These are phyloP conservation scores for Drosophila gunungcola DNA, from an alignment of 1,140 invertebrate species.

Conservation along the genomic window DNA sequence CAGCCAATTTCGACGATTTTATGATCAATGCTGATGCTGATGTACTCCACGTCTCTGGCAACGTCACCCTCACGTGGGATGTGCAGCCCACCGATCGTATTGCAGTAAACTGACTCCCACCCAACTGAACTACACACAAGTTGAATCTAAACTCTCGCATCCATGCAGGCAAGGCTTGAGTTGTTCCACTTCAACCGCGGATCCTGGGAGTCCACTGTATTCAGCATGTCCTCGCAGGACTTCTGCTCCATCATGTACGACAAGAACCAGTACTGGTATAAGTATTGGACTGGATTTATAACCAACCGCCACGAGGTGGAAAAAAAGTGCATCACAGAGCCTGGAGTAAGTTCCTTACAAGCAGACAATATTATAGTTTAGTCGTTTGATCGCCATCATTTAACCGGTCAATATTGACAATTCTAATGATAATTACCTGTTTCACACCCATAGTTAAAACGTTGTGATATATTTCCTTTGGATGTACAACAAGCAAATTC, in stretches of 20 bases:
- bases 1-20: slow-evolving; percentile 24
- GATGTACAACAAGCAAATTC: too few relatives aligned
- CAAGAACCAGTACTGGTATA: slow-evolving; percentile 60
- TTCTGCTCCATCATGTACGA: slow-evolving; percentile 63
- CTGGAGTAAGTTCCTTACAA: slow-evolving; percentile 42
- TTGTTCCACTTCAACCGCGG: slow-evolving; percentile 47
- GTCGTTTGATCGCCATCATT: too few relatives aligned
- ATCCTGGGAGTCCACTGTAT: slow-evolving; percentile 58
- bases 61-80: slow-evolving; percentile 43
- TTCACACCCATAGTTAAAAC: too few relatives aligned
- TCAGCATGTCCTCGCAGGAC: slow-evolving; percentile 29
- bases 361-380: too few relatives aligned
- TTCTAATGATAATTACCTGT: too few relatives aligned
- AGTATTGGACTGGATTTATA: slow-evolving; percentile 37
- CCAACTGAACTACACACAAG: too few relatives aligned
- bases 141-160: not conserved
- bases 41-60: slow-evolving; percentile 37
- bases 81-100: slow-evolving; percentile 49
- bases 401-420: too few relatives aligned
- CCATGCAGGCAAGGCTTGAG: not conserved
- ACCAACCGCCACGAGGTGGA: slow-evolving; percentile 10
- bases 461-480: too few relatives aligned
- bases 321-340: slow-evolving; percentile 21
- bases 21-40: slow-evolving; percentile 17
- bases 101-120: slow-evolving; percentile 23